Base-by-base conservation (phyloP, 2,888 invertebrate species). In the Diadromus collaris region DNA sequence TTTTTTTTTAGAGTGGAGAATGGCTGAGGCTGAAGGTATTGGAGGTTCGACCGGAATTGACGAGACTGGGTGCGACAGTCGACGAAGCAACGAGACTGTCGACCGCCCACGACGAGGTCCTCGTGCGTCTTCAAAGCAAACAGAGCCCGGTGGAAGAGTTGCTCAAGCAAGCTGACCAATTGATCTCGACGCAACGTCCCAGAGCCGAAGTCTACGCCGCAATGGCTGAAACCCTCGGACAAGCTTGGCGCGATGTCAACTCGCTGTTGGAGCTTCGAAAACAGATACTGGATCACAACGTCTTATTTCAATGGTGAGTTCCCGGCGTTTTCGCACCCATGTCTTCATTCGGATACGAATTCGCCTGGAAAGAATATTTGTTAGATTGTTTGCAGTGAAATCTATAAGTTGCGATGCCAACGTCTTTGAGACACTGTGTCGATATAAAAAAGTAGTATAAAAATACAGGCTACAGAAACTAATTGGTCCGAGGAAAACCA, bases 111-210 rank as follows among this genome's bases (percentile, higher is more conserved):
- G 94, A 96, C 91, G 96, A 96, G 91, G 95, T 97, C 83, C 93
- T 97, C 74, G 92, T 93, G 83, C 96, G 97, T 92, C 92, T 98
- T 87, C 90, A 97, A 96, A 95, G 94, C 87, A 96, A 97, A 91
- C 96, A 97, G 89, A 96, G 95, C 88, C 97, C 97, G 71, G 96
- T 97, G 85, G 96, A 96, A 87, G 97, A 97, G 91, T 93, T 97
- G 78, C 94, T 97, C 78, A 93, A 95, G 69, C 95, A 96, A 91
- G 97, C 97, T n/a, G 97, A 97, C 90, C 95, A 95, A 87, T 92
- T 97, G 83, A 95, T 97, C 84, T 94, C 95, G 71, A 95, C 94
- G 34, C 95, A 96, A 88, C 94, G 94, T 87, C 95, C 96, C 46
- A 92, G 94, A 84, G 94, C 94, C 34, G 95, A 96, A 91, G 96